Evolutionary conservation across 2,888 invertebrate genomes (phyloP), one percentile per base, ranked within the genome.

Genomic region (Hyposoter dolosus): DNA sequence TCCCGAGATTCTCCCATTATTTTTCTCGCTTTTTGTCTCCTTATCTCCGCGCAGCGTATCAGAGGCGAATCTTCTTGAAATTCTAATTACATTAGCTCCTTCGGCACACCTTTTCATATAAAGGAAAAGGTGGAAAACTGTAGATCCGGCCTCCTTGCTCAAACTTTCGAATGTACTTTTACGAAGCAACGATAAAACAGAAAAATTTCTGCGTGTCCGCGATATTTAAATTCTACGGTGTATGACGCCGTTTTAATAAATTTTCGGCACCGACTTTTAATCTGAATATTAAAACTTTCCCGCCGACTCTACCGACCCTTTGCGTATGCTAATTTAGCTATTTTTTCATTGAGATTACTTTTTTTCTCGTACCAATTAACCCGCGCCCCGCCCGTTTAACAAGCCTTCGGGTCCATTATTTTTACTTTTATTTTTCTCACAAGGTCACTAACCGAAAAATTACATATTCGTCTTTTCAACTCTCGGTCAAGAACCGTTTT

Each of bases 381-480:
- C 19, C 4, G 35, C 23, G 50, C 12, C 4, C 40, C 23, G 50
- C 12, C 23, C 53, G 35, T 28, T 32, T 23, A 6, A 23, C 1
- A 23, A 23, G 12, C 50, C 40, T n/a, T 32, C 12, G 3, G 32
- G 10, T 15, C 19, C n/a, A 35, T 17, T 9, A 10, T 65, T 47
- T 50, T 66, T 50, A 50, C 17, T 23, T 60, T 60, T 28, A 10
- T 40, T 56, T 60, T 15, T 15, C 15, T 19, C 45, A 56, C 87
- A 86, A 86, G 86, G 86, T 86, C 86, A 83, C 45, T 81, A 80
- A 75, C 80, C 72, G 69, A 81, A 77, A 72, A 77, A 66, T 53
- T 12, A 47, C 32, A 19, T 43, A n/a, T 7, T 63, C 23, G 60
- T 19, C 69, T 47, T 63, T 50, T 40, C 10, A 77, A 80, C 76